Base-by-base conservation (phyloP, 2,797 vertebrate genomes). In the Danio albolineatus region DNA sequence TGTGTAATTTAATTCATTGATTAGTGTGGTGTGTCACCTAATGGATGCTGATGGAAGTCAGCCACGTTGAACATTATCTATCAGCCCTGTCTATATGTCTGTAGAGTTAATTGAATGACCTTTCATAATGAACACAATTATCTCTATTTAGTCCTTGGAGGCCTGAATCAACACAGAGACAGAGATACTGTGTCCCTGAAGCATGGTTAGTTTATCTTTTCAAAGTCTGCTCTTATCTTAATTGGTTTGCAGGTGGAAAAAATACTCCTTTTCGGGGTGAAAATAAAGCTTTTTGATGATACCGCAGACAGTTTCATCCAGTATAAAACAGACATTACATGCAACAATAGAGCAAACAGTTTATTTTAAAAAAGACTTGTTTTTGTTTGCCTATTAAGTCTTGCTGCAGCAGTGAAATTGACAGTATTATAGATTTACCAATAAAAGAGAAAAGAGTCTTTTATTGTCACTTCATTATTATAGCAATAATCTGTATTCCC, bases 31-130 rank as follows among this genome's bases (percentile, higher is more conserved):
- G 66, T 54, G 46, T 64, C 46, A 62, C 59, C 59, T 51, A 62
- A 74, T 74, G 73, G 46, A 75, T 43, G 28, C 7, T 62, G n/a
- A 56, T 44, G 44, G 44, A 36, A 70, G 10, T 64, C 13, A 38
- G 49, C 3, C 49, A 56, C 76, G 62, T 48, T 53, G 86, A 88
- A 89, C 84, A 88, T 69, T 78, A 70, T 73, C 84, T 75, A 75
- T 75, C 38, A 75, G 36, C 8, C 73, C 48, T 53, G 85, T 82
- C 83, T 79, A 86, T 85, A 82, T 87, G 82, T 83, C 64, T 53
- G 44, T 21, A 62, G 85, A 83, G 86, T 88, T 89, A 89, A 91
- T 90, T 86, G 80, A 90, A 90, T 91, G 88, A 88, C 87, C 88
- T 86, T 82, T 28, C 39, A 21, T 78, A 82, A 84, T 38, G 4